Evolutionary conservation across 1,140 invertebrate species (phyloP).

Genomic region (Drosophila leontia): DNA sequence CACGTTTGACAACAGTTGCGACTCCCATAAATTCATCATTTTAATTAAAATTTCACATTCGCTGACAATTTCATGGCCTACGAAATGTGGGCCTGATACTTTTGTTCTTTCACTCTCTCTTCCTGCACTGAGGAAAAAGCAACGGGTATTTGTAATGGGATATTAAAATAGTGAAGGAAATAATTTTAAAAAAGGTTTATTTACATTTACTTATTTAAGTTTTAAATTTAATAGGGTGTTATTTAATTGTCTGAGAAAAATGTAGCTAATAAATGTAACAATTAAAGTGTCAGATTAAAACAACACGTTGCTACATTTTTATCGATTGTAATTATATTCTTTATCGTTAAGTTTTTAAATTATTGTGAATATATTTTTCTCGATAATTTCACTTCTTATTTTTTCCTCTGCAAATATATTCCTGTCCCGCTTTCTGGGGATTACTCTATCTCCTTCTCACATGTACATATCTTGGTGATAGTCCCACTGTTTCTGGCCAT

Average conservation of each 20-base stretch:
- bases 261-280: too few relatives aligned
- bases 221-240: too few relatives aligned
- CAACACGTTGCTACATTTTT: background rate
- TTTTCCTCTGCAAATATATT: background rate
- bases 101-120: slow-evolving; percentile 65
- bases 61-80: slow-evolving; percentile 78
- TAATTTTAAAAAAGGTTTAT: background rate
- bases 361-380: too few relatives aligned
- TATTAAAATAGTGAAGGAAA: too few relatives aligned
- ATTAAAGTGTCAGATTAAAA: too few relatives aligned
- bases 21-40: slow-evolving; percentile 78
- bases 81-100: slow-evolving; percentile 66
- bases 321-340: background rate
- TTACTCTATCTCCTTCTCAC: slow-evolving; percentile 1
- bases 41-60: slow-evolving; percentile 83
- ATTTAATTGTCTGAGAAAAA: too few relatives aligned
- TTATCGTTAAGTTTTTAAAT: background rate
- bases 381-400: background rate
- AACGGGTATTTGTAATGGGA: background rate
- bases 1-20: slow-evolving; percentile 57
- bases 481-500: slow-evolving; percentile 41
- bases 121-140: background rate
- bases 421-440: background rate
- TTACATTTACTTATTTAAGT: too few relatives aligned
- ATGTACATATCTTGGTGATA: slow-evolving; percentile 36